Percentiles rank a stretch among this genome's conserved stretches.
Conservation (phyloP, 2,797 vertebrate genomes). For the Paguma larvata region DNA sequence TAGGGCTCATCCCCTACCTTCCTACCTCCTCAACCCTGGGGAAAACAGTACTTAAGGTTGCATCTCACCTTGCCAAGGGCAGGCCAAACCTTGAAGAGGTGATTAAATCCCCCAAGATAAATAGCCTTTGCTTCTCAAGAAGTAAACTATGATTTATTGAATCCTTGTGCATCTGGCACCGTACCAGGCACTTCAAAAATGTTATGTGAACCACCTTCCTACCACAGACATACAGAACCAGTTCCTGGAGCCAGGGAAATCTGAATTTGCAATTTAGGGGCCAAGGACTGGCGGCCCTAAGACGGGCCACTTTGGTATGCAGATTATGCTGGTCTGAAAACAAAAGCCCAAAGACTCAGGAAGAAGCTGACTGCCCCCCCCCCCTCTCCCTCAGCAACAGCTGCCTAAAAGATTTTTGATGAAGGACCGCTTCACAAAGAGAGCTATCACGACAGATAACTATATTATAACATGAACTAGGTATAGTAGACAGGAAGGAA, state of each 20-base stretch:
- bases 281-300: background rate
- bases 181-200: slow-evolving; percentile 8
- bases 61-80: background rate
- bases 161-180: background rate
- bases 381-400: background rate
- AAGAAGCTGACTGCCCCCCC: background rate
- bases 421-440: background rate
- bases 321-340: background rate
- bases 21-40: background rate
- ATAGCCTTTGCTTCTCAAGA: slow-evolving; percentile 9
- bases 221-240: background rate
- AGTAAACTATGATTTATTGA: slow-evolving; percentile 36
- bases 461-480: background rate
- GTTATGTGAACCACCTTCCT: background rate
- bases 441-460: background rate
- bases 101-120: slow-evolving; percentile 23
- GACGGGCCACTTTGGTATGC: background rate
- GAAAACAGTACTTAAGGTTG: background rate
- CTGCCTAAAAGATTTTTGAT: background rate
- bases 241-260: slow-evolving; percentile 43
- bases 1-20: background rate
- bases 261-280: background rate
- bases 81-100: slow-evolving; percentile 27
- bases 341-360: background rate
- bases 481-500: background rate